Percentiles rank a stretch among this genome's conserved stretches.
phyloP scores from a whole-genome alignment of 2,113 vertebrate species.

The Toxostoma redivivum region DNA sequence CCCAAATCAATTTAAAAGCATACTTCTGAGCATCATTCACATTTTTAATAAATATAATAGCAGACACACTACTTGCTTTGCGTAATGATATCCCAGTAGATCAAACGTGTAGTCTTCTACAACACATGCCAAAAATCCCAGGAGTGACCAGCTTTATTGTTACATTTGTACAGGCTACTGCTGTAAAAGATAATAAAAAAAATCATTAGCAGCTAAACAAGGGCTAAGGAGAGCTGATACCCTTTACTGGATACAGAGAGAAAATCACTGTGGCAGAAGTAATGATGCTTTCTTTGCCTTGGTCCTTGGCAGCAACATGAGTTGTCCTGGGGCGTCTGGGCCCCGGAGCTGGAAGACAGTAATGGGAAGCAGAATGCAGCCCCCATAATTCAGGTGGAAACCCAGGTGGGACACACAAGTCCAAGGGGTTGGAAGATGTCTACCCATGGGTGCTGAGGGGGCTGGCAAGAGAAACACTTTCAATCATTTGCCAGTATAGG shows the following conservation, averaged over 20 bases:
- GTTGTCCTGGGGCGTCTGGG: too few relatives aligned
- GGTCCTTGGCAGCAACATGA: neutral
- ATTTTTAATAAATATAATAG: constrained; percentile 45
- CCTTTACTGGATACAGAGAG: neutral
- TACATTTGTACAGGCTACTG: neutral
- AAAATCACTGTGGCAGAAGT: neutral
- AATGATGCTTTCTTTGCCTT: neutral
- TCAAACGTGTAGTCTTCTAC: neutral
- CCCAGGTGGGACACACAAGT: too few relatives aligned
- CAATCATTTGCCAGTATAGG: neutral
- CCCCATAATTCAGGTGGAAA: neutral
- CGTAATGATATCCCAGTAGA: neutral
- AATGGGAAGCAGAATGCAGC: fast-evolving
- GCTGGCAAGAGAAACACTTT: neutral
- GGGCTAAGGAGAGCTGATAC: neutral
- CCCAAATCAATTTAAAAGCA: constrained; percentile 40
- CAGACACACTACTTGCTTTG: constrained; percentile 9
- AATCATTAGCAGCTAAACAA: neutral
- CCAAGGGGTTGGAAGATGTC: neutral
- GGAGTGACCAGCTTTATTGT: neutral
- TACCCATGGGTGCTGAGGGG: neutral
- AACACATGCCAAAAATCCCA: neutral
- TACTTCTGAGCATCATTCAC: constrained; percentile 35
- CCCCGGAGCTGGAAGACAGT: fast-evolving
- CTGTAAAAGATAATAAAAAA: neutral